Percentiles rank a stretch among this genome's conserved stretches.
These are phyloP conservation scores for Ailurus styani DNA, from an alignment of 2,113 vertebrate genomes.

Conservation along the genomic window DNA sequence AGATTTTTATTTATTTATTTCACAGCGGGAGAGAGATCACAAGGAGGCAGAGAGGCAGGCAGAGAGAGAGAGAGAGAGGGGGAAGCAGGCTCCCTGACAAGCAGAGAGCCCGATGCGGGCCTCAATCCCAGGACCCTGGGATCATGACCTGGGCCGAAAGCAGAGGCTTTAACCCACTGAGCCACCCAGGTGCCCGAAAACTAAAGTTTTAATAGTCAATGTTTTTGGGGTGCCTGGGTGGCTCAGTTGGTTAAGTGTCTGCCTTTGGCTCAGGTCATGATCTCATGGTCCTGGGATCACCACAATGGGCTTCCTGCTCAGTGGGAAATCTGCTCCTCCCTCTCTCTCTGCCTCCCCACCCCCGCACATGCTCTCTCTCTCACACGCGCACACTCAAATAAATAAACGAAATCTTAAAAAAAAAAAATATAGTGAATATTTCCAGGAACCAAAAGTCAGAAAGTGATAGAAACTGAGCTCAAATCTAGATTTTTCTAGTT, in stretches of 20 bases:
- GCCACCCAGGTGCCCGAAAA: too few species aligned
- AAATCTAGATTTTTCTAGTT: not conserved
- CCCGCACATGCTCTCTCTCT: not conserved
- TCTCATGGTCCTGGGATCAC: not conserved
- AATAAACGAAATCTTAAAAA: not conserved
- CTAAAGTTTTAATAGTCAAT: not conserved
- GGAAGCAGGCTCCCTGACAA: too few species aligned
- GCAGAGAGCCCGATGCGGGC: too few species aligned
- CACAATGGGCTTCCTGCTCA: not conserved
- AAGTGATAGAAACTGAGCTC: not conserved
- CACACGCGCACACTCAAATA: not conserved
- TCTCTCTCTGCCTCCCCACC: not conserved
- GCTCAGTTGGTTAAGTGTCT: not conserved
- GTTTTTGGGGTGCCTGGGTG: not conserved
- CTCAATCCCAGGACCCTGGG: too few species aligned
- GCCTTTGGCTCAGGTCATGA: not conserved
- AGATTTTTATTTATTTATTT: too few species aligned
- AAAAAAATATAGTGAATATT: not conserved
- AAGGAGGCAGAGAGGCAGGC: too few species aligned
- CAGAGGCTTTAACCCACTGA: too few species aligned
- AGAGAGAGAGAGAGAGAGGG: too few species aligned
- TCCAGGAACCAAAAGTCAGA: not conserved
- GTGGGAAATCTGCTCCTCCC: not conserved
- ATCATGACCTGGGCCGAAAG: too few species aligned
- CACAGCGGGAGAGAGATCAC: too few species aligned